Base-by-base conservation (phyloP, 2,888 invertebrate species). In the Camponotus fellah region DNA sequence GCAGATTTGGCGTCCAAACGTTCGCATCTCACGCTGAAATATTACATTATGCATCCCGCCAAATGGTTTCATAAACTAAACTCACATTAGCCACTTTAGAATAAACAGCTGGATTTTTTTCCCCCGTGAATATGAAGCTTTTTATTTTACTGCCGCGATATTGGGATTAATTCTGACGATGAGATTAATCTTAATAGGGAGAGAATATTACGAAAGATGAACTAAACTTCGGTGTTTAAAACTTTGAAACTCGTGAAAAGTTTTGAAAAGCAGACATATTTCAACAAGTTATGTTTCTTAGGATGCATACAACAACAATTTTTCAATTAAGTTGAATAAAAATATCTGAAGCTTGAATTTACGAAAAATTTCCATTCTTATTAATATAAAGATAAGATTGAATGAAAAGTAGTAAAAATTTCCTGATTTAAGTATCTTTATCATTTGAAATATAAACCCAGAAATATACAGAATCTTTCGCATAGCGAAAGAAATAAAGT, bases 1-100 rank as follows among this genome's bases (percentile, higher is more conserved):
- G 58, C 71, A 56, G 34, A 71, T 71, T 60, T 46, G 37, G 60
- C 46, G 79, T 71, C 60, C 71, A 79, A 79, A 58, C 71, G 46
- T 80, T 68, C 60, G 62, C 60, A 60, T 80, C n/a, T 53, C 60
- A 37, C 37, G 26, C 71, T 34, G 12, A 37, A 60, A 71, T 71
- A 71, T 71, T 71, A 60, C 46, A 60, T 60, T 46, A 40, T 21
- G 1, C 8, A 17, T 10, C 34, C 3, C 26, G 12, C 46, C 40
- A 46, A 69, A 69, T 69, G 37, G 37, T 21, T 60, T 46, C 4
- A 34, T 46, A 40, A 79, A 46, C 46, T 60, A 46, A 71, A 69
- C 32, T 68, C 26, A 21, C 21, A 46, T 34, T 34, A 46, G 32
- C 2, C 46, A 10, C 14, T 60, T 46, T 32, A n/a, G 17, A 60